Evolutionary conservation across 1,140 invertebrate species (phyloP).

Genomic region (Eubasilissa regina): DNA sequence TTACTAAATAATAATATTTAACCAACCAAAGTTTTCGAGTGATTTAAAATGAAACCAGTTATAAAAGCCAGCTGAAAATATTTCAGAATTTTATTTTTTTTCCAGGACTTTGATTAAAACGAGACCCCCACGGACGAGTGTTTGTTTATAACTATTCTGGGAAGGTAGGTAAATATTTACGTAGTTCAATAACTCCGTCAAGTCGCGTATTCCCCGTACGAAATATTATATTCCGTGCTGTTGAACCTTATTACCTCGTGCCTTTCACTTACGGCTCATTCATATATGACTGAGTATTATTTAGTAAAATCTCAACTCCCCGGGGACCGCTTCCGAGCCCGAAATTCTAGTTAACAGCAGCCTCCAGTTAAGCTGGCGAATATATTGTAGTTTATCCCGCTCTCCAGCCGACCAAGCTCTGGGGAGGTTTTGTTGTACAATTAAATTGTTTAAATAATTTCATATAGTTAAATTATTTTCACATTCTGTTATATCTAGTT

Average conservation of each 20-base stretch:
- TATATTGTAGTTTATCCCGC: constrained; percentile 43
- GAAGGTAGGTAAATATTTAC: background rate
- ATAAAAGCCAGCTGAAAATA: too few species aligned
- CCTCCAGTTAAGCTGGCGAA: constrained; percentile 36
- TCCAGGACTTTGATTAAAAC: too few species aligned
- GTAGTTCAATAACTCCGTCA: background rate
- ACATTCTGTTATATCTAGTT: too few species aligned
- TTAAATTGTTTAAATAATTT: too few species aligned
- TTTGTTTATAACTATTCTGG: background rate
- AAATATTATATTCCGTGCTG: background rate
- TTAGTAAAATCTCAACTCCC: constrained; percentile 15
- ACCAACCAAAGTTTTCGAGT: too few species aligned
- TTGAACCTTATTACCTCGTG: too few species aligned
- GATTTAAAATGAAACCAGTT: background rate
- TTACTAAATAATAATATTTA: too few species aligned
- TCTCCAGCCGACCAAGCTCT: background rate
- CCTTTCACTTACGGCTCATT: constrained; percentile 22
- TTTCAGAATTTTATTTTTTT: too few species aligned
- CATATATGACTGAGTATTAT: constrained; percentile 22
- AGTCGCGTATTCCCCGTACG: background rate
- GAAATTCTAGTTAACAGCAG: constrained; percentile 46
- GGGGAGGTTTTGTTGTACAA: background rate
- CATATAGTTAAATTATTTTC: too few species aligned
- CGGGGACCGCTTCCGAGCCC: constrained; percentile 21
- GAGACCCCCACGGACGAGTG: too few species aligned